phyloP scores from a whole-genome alignment of 2,797 vertebrate species.

The Salarias fasciatus region DNA sequence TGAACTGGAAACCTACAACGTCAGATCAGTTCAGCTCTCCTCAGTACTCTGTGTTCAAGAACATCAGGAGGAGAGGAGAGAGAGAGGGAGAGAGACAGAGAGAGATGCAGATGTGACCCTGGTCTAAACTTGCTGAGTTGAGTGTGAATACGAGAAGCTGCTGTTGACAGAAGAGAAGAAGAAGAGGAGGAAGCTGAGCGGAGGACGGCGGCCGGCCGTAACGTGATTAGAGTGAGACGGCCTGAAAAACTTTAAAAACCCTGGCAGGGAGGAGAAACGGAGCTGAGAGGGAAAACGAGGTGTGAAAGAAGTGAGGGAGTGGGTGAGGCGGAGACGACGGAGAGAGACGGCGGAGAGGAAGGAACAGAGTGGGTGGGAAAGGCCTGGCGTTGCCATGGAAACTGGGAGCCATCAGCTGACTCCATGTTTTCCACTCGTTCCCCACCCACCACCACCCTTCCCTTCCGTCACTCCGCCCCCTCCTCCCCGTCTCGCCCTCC shows the following conservation, averaged over 20 bases:
- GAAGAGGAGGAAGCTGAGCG: background rate
- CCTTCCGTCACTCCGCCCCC: constrained; percentile 48
- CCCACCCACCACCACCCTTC: constrained; percentile 68
- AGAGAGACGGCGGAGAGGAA: constrained; percentile 39
- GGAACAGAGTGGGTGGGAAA: constrained; percentile 79
- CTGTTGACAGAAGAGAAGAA: background rate
- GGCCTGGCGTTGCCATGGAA: constrained; percentile 83
- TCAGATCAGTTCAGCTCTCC: no score
- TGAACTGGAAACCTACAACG: no score
- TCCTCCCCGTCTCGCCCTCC: background rate
- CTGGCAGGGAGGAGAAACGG: background rate
- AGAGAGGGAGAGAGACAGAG: background rate
- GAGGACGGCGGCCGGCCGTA: constrained; percentile 1
- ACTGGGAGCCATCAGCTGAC: constrained; percentile 84
- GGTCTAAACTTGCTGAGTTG: no score
- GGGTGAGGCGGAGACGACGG: constrained; percentile 49
- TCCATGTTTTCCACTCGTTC: constrained; percentile 73
- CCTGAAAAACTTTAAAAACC: background rate
- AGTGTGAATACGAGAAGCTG: background rate
- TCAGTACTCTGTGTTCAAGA: no score
- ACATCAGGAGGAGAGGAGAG: background rate
- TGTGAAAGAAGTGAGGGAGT: constrained; percentile 62
- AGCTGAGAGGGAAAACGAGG: constrained; percentile 50
- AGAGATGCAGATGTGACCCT: background rate
- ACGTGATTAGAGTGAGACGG: constrained; percentile 33